Evolutionary conservation across 2,888 invertebrate species (phyloP).

Genomic region (Oasisia sp.): DNA sequence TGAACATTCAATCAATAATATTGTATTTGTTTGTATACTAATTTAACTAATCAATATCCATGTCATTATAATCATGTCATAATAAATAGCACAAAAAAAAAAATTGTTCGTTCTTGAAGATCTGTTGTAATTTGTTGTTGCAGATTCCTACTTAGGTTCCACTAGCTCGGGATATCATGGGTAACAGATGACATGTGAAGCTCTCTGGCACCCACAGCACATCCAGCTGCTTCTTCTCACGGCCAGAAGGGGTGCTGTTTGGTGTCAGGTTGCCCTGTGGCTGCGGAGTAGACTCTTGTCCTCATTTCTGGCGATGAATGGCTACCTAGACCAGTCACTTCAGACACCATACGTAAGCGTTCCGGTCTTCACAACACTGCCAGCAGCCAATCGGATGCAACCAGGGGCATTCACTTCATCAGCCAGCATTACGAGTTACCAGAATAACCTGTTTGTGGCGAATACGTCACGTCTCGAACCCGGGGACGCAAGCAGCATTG

Average conservation of each 20-base stretch:
- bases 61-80: no score
- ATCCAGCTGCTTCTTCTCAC: background rate
- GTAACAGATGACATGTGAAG: slow-evolving; percentile 7
- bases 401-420: background rate
- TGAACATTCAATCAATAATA: no score
- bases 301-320: background rate
- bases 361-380: background rate
- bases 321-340: background rate
- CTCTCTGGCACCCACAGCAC: slow-evolving; percentile 10
- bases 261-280: background rate
- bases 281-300: background rate
- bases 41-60: no score
- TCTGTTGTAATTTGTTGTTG: background rate
- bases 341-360: background rate
- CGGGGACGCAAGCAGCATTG: background rate
- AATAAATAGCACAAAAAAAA: no score
- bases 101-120: background rate
- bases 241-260: slow-evolving; percentile 9
- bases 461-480: background rate
- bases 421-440: background rate
- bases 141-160: background rate
- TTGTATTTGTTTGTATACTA: no score
- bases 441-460: background rate
- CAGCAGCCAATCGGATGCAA: background rate
- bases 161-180: background rate